Percentiles rank a stretch among this genome's conserved stretches.
Evolutionary conservation across 1,140 invertebrate species (phyloP).

Genomic region (Apis laboriosa): DNA sequence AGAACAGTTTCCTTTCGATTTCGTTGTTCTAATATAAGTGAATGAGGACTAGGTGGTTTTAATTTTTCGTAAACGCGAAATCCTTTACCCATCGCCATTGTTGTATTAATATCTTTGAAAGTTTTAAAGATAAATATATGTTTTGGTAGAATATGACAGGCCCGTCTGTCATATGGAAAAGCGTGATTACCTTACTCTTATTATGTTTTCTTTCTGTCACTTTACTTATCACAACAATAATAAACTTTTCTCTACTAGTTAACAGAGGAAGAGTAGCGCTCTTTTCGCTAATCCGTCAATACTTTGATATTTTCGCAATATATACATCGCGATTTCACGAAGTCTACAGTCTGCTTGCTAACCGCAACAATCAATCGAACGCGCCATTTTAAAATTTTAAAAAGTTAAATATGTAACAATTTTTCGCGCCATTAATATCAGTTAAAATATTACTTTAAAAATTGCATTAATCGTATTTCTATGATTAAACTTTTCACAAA

Average conservation of each 20-base stretch:
- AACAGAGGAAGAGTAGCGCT: constrained; percentile 22
- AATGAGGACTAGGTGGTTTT: constrained; percentile 92
- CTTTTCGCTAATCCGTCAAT: constrained; percentile 37
- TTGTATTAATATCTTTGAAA: constrained; percentile 41
- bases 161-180: constrained; percentile 43
- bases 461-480: too few species aligned
- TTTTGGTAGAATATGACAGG: constrained; percentile 38
- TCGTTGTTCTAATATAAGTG: constrained; percentile 93
- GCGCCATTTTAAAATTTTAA: constrained; percentile 50
- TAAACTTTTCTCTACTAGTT: constrained; percentile 9
- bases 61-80: constrained; percentile 95
- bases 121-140: constrained; percentile 23
- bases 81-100: constrained; percentile 96
- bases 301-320: constrained; percentile 46
- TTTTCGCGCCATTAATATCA: constrained; percentile 20
- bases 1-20: constrained; percentile 92
- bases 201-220: constrained; percentile 26
- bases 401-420: constrained; percentile 7
- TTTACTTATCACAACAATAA: background rate
- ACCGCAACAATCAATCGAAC: constrained; percentile 46
- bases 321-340: constrained; percentile 38
- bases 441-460: background rate
- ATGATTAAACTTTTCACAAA: background rate
- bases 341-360: constrained; percentile 27
- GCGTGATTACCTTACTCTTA: constrained; percentile 2